Base-by-base conservation (phyloP, 1,140 invertebrate genomes). In the Mercenaria mercenaria region DNA sequence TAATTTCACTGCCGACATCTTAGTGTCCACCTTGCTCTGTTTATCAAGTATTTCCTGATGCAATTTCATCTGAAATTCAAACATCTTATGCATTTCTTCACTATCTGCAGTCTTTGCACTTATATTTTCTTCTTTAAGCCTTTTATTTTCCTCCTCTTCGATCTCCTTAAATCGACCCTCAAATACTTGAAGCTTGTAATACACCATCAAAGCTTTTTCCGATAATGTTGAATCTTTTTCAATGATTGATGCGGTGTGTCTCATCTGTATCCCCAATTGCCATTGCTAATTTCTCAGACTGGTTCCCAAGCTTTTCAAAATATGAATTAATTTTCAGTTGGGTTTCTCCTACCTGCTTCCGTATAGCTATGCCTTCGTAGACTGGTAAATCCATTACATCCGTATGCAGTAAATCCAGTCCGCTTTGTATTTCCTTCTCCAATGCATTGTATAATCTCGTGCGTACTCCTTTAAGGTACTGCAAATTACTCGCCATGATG, bases 231-330 rank as follows among this genome's bases (percentile, higher is more conserved):
- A n/a, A n/a, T n/a, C n/a, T n/a, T n/a, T n/a, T n/a, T n/a, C n/a
- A n/a, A n/a, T 47, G 43, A 47, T 47, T 47, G 8, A 47, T 8
- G 8, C 18, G 43, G 18, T 47, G 43, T n/a, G n/a, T n/a, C 18
- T 61, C 59, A 61, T 61, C 59, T 61, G 59, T 29, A 61, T 61
- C 59, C n/a, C 59, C n/a, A 29, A 61, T 29, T n/a, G 59, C 59
- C 59, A n/a, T 6, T 61, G 59, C 59, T n/a, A 61, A n/a, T 29
- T 61, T 61, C n/a, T 61, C 59, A 61, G 59, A 61, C 26, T 61
- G 59, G 59, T 20, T 61, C 18, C 59, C 26, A 20, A 61, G 6
- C 59, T 61, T 61, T 29, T 61, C 59, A n/a, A 61, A 11, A n/a
- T 61, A 61, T 11, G 26, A n/a, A 29, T n/a, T 61, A 61, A 61